Evolutionary conservation across 2,797 vertebrate species (phyloP), one percentile per base, ranked within the genome.

Genomic region (Botia almorhae): DNA sequence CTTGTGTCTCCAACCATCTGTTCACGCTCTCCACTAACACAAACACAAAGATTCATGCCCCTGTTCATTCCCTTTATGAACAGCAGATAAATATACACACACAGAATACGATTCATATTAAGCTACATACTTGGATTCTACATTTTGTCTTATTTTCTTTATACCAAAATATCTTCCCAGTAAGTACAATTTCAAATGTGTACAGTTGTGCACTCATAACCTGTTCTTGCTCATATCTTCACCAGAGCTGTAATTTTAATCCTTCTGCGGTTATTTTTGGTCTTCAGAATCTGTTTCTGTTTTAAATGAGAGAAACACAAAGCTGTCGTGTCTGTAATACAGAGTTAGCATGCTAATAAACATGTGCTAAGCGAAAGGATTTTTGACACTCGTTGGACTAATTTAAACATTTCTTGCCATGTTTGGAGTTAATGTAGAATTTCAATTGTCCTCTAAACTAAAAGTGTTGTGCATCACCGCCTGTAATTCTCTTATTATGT

Each of bases 1-100:
- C 67, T 48, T 1, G 61, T 26, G 76, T 82, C 81, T 74, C 74
- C 23, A 76, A 63, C 74, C 83, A 82, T 85, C 83, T 85, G 83
- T 74, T 74, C 69, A 13, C 61, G 56, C 69, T 69, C 69, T 65
- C 73, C 71, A 51, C 83, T 76, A 74, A 82, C 50, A 43, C 19
- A 55, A 69, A 82, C 64, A 69, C 68, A 80, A 69, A 81, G 76
- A 77, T 69, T 83, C 78, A 19, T 55, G 14, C 72, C 81, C 69
- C 58, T 71, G 65, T 77, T 67, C 33, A 79, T 76, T 69, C 80
- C 48, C 53, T 76, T 76, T 79, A 83, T 79, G 83, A 17, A 75
- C 50, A 73, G 33, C 74, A 68, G 80, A 71, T 65, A 56, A 23
- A 69, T 69, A 29, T 56, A 68, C 8, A 23, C 60, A 43, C 50